A percentile compares a stretch with the other conserved stretches of the same genome.
Evolutionary conservation across 2,888 invertebrate genomes (phyloP).

Genomic region (Heliothis peltigera): DNA sequence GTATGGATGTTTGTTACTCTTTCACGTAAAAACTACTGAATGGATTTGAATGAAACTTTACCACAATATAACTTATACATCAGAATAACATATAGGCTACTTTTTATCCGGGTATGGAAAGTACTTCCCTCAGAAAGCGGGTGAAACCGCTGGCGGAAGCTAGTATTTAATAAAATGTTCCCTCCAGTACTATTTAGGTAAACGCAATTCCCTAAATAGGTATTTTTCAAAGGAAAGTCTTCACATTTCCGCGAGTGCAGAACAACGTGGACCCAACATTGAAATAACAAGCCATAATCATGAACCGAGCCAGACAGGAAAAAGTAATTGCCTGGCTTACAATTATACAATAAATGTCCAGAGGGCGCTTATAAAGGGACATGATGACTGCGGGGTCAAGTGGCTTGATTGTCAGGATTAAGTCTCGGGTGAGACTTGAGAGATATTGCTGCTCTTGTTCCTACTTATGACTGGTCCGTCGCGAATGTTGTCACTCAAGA

Average conservation of each 20-base stretch:
- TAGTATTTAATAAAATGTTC: too few relatives aligned
- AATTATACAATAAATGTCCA: constrained; percentile 50
- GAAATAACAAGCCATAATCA: constrained; percentile 35
- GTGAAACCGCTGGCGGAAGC: too few relatives aligned
- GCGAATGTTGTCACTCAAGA: constrained; percentile 34
- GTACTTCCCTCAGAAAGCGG: too few relatives aligned
- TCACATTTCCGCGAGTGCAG: neutral
- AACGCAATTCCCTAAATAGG: neutral
- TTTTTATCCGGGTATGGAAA: too few relatives aligned
- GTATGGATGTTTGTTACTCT: too few relatives aligned
- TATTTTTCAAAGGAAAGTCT: neutral
- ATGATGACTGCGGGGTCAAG: constrained; percentile 54
- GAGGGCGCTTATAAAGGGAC: constrained; percentile 43
- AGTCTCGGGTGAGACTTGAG: constrained; percentile 45
- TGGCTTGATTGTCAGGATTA: constrained; percentile 60
- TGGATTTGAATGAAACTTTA: too few relatives aligned
- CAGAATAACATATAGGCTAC: too few relatives aligned
- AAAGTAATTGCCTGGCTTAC: constrained; percentile 52
- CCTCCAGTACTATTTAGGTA: neutral
- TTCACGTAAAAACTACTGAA: too few relatives aligned
- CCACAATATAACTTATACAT: too few relatives aligned
- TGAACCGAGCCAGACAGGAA: constrained; percentile 43
- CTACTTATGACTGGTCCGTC: constrained; percentile 25
- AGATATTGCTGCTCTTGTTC: constrained; percentile 46
- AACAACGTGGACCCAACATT: constrained; percentile 19